Evolutionary conservation across 2,797 vertebrate genomes (phyloP), one percentile per base, ranked within the genome.

Genomic region (Fringilla coelebs): DNA sequence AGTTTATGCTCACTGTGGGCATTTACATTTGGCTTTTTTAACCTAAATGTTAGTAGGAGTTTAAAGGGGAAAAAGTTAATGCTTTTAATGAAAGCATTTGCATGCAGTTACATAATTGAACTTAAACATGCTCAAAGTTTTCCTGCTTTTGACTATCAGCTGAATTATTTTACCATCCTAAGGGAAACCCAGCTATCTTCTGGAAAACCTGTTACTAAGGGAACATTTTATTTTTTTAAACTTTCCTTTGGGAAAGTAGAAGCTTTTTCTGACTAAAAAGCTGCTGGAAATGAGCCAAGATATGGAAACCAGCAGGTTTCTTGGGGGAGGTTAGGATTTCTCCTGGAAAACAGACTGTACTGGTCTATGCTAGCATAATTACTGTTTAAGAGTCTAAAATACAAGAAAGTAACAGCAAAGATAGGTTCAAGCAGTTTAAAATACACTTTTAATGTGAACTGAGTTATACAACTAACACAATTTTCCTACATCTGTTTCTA

Each of bases 391-490:
- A 85, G 66, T 54, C 68, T 72, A 85, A 91, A 91, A 75, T 78
- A 54, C 40, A 91, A 72, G 78, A 60, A 85, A 66, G 22, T 85
- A 88, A 68, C 40, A 57, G 91, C n/a, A 26, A 68, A 80, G 60
- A 41, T 60, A 68, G 85, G 45, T 88, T 92, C 43, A 92, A 75
- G 58, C 48, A 48, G n/a, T 94, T 93, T 91, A 88, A 95, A 91
- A 94, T 88, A 73, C 22, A 31, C 62, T 75, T 51, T 84, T 94
- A 76, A 32, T 57, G 52, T 84, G 76, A 90, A 58, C 79, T 25
- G 55, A 78, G 82, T 95, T 96, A 94, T 0, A 90, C 94, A 96
- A 94, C 89, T 91, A 62, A 63, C 93, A 94, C 81, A 38, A 2
- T 83, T 96, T 55, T 65, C 70, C 71, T 72, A 45, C 73, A 5